Evolutionary conservation across 2,888 invertebrate species (phyloP), one percentile per base, ranked within the genome.

Genomic region (Caenorhabditis plicata): DNA sequence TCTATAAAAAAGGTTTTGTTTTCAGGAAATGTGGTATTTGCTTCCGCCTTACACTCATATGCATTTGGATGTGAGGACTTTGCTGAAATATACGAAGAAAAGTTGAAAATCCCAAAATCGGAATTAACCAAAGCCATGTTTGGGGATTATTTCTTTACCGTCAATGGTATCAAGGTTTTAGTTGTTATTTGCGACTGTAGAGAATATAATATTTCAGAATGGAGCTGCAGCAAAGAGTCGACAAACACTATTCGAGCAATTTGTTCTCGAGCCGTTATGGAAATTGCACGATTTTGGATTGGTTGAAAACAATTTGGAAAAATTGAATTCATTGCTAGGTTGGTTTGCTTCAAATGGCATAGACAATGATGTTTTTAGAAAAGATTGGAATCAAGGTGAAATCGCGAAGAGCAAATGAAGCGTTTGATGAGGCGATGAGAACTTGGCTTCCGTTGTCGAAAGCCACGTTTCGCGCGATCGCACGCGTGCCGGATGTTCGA

Each of bases 41-140:
- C 91, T 1, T 92, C 94, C 80, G 95, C 96, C 15, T 86, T 90
- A 9, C 94, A 98, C 83, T 93, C 95, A 7, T 99, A 96, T 94
- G 90, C 88, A 8, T 89, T 90, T 74, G 82, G 85, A 83, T 85
- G 89, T 1, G 85, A 86, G 26, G 88, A 91, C 75, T 95, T 95
- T 44, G 79, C 77, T 1, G 50, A 60, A n/a, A 35, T 78, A 7
- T 77, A 72, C 47, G 54, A 75, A 2, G 54, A 65, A 9, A 73
- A 70, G 43, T 29, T 80, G 43, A 62, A 65, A 17, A 36, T 70
- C n/a, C 53, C 60, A 5, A 57, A 63, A 29, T 32, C 45, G n/a
- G 42, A 47, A 13, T 45, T 76, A 7, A 27, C 47, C 5, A 45
- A 61, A 0, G 48, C 55, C 1, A 64, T 76, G 35, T 76, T 76